phyloP scores from a whole-genome alignment of 2,888 invertebrate species.

The Chorisops tibialis region DNA sequence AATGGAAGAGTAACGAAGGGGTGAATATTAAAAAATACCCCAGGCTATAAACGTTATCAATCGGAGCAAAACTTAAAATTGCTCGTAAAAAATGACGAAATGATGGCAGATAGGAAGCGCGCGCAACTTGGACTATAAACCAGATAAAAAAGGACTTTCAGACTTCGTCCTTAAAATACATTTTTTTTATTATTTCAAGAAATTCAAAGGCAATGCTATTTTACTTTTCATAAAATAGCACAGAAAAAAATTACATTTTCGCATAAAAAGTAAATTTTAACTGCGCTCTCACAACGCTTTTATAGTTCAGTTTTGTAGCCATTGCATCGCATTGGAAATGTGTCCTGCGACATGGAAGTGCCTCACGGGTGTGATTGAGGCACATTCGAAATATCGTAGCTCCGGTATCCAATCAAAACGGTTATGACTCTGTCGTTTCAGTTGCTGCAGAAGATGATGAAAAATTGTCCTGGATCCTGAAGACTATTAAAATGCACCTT shows the following conservation, averaged over 20 bases:
- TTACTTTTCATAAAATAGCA: constrained; percentile 9
- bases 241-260: too few relatives aligned
- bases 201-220: not conserved
- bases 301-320: constrained; percentile 21
- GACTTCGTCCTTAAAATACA: too few relatives aligned
- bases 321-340: constrained; percentile 18
- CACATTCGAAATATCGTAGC: constrained; percentile 14
- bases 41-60: constrained; percentile 20
- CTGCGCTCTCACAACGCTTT: constrained; percentile 12
- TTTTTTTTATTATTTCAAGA: too few relatives aligned
- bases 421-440: constrained; percentile 13
- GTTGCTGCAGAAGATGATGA: constrained; percentile 7
- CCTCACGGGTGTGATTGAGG: constrained; percentile 20
- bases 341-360: constrained; percentile 16
- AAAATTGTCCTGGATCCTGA: constrained; percentile 13
- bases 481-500: constrained; percentile 19
- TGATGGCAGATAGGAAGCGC: constrained; percentile 18
- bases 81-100: constrained; percentile 10
- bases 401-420: constrained; percentile 18
- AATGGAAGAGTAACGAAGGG: constrained; percentile 4
- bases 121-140: constrained; percentile 21
- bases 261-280: constrained; percentile 24
- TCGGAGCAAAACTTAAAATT: constrained; percentile 19
- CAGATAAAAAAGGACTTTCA: not conserved
- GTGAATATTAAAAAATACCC: constrained; percentile 14